Evolutionary conservation across 2,113 vertebrate species (phyloP).

Genomic region (Pedetes capensis): DNA sequence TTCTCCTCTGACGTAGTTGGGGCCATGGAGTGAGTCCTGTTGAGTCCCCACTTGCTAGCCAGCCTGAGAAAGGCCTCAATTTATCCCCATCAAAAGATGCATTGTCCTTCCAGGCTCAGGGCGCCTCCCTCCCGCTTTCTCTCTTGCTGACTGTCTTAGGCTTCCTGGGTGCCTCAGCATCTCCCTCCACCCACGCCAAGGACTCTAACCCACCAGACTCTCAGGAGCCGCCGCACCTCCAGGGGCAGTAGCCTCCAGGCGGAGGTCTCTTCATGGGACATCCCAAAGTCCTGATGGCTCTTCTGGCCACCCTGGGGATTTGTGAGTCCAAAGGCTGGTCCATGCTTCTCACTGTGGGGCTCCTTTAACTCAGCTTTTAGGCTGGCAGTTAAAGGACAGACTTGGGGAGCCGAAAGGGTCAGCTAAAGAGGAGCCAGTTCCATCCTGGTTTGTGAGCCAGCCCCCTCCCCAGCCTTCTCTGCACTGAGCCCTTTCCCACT

Average conservation of each 20-base stretch:
- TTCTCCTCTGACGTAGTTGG: not conserved
- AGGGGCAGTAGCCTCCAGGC: not conserved
- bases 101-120: not conserved
- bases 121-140: not conserved
- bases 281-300: not conserved
- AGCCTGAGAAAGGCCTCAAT: not conserved
- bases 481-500: not conserved
- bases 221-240: accelerated
- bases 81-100: not conserved
- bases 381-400: not conserved
- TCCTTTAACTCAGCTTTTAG: not conserved
- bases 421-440: too few relatives aligned
- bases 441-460: too few relatives aligned
- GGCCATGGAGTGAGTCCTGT: not conserved
- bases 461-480: too few relatives aligned
- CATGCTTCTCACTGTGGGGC: not conserved
- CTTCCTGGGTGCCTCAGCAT: not conserved
- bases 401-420: not conserved
- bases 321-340: not conserved
- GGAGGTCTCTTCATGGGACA: not conserved
- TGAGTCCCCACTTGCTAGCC: too few relatives aligned
- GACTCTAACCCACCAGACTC: too few relatives aligned
- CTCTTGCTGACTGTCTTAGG: not conserved
- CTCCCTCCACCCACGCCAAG: not conserved
- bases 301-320: not conserved